Evolutionary conservation across 2,113 vertebrate species (phyloP).

Genomic region (Sceloporus undulatus): DNA sequence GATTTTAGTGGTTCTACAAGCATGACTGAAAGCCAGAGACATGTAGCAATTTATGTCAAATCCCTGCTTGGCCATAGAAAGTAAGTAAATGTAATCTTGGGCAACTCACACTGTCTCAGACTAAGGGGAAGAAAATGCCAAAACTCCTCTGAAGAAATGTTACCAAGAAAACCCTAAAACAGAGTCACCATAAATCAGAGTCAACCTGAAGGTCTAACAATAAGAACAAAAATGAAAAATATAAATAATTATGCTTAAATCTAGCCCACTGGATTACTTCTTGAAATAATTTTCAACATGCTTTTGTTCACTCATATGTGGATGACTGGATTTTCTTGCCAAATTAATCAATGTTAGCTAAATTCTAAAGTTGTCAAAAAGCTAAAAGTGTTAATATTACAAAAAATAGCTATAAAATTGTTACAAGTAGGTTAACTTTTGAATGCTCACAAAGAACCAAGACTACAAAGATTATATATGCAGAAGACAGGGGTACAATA

Average conservation of each 20-base stretch:
- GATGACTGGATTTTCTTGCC: not conserved
- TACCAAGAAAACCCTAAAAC: too few species aligned
- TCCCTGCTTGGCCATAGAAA: too few species aligned
- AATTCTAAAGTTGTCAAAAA: too few species aligned
- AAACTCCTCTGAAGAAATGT: too few species aligned
- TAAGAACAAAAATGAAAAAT: too few species aligned
- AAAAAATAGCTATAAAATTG: not conserved
- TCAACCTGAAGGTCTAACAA: too few species aligned
- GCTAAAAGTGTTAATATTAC: not conserved
- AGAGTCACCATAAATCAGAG: too few species aligned
- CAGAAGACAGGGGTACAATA: not conserved
- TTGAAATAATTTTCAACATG: not conserved
- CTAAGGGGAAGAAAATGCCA: too few species aligned
- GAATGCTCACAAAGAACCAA: not conserved
- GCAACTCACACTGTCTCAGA: too few species aligned
- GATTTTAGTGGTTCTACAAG: not conserved
- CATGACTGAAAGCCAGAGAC: too few species aligned
- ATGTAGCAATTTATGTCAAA: too few species aligned
- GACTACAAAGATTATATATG: not conserved
- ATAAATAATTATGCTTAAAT: not conserved
- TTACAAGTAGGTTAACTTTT: not conserved
- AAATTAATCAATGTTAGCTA: not conserved
- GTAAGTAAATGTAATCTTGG: too few species aligned
- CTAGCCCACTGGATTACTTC: not conserved
- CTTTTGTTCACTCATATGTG: not conserved